Percentiles rank a stretch among this genome's conserved stretches.
These are phyloP conservation scores for Montipora efflorescens DNA, from an alignment of 64 coral and sea anemone species.

Conservation along the genomic window DNA sequence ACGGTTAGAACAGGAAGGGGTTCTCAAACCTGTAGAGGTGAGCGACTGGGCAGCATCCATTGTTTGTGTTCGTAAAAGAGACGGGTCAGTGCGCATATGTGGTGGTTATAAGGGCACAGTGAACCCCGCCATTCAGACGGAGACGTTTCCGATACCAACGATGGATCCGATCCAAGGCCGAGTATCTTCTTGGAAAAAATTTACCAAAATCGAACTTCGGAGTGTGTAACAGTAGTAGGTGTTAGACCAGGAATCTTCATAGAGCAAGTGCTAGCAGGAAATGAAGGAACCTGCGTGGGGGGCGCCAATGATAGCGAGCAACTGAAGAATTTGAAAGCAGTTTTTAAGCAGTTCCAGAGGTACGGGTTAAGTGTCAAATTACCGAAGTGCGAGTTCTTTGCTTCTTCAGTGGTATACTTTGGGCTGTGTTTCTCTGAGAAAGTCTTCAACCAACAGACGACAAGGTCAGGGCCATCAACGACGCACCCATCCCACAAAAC, in stretches of 20 bases:
- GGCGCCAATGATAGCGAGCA: no score
- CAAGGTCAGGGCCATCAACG: no score
- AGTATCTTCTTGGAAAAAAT: conserved; percentile 44
- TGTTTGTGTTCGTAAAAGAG: conserved; percentile 25
- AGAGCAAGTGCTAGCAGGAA: conserved; percentile 25
- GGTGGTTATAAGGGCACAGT: conserved; percentile 15
- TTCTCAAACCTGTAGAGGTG: conserved; percentile 15
- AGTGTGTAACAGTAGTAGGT: conserved; percentile 13
- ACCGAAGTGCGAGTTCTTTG: no score
- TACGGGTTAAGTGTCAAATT: no score
- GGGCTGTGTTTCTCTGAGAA: no score
- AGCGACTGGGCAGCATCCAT: conserved; percentile 40
- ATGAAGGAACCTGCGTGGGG: conserved; percentile 7
- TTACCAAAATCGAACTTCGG: conserved; percentile 11
- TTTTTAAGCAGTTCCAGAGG: no score
- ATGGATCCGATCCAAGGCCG: neutral
- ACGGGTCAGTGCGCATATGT: conserved; percentile 28
- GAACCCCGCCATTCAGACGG: conserved; percentile 17
- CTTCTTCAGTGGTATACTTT: no score
- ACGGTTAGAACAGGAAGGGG: conserved; percentile 17
- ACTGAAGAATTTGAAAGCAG: no score
- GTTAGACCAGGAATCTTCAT: neutral
- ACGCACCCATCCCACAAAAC: no score
- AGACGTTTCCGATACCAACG: conserved; percentile 30
- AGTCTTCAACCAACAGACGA: no score